These are phyloP conservation scores for Reticulitermes speratus DNA, from an alignment of 1,140 invertebrate genomes.

Conservation along the genomic window DNA sequence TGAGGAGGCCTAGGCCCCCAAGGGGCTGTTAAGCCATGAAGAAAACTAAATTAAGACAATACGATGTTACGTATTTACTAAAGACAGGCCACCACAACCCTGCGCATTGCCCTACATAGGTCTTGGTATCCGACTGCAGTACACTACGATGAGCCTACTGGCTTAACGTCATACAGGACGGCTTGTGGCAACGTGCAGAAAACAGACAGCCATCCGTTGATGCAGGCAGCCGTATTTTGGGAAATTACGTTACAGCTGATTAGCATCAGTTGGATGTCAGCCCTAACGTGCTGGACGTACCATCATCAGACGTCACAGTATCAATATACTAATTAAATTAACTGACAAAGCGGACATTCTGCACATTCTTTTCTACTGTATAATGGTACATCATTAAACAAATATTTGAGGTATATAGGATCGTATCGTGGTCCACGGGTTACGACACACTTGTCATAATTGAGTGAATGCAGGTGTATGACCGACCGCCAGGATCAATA, in stretches of 20 bases:
- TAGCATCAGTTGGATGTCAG: background rate
- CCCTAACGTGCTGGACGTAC: background rate
- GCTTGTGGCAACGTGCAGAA: background rate
- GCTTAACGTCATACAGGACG: too few relatives aligned
- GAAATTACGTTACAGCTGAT: background rate
- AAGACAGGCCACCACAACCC: too few relatives aligned
- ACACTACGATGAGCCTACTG: too few relatives aligned
- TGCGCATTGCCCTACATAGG: too few relatives aligned
- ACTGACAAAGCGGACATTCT: background rate
- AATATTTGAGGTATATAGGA: background rate
- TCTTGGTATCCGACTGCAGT: too few relatives aligned
- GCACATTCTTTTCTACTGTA: background rate
- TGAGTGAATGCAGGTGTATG: background rate
- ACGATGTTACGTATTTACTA: too few relatives aligned
- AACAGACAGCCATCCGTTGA: background rate
- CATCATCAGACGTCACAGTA: background rate
- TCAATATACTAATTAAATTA: background rate
- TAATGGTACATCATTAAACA: conserved; percentile 2
- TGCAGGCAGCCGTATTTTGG: background rate
- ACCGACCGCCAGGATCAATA: background rate
- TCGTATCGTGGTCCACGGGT: background rate
- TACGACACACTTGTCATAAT: background rate
- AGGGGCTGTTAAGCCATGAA: too few relatives aligned
- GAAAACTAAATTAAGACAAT: too few relatives aligned
- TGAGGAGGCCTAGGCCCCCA: too few relatives aligned